Base-by-base conservation (phyloP, 2,113 vertebrate species). In the Chroicocephalus ridibundus region DNA sequence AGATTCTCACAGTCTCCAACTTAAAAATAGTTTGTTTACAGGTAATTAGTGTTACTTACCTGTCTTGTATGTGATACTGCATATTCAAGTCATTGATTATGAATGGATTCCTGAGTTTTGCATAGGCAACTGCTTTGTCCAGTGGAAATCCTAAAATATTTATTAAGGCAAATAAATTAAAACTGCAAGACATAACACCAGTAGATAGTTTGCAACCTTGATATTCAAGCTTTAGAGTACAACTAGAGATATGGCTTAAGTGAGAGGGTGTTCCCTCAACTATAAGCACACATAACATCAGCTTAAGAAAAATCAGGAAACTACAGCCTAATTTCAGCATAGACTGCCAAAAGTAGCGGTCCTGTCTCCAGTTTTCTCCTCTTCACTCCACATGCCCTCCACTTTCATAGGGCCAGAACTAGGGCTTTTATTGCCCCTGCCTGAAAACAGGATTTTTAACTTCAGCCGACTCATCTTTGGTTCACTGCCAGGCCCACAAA, bases 101-200 rank as follows among this genome's bases (percentile, higher is more conserved):
- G 97, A 99, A 99, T 12, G 99, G 99, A 95, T 98, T 99, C 98
- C 99, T 99, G 98, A 99, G 98, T 98, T 99, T 99, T 95, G 98
- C 98, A 98, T 99, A 99, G 79, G 98, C 98, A 97, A 99, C 99
- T 70, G 99, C 99, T 98, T 99, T 99, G 98, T 99, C 99, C 98
- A 99, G 97, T 81, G 99, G 99, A 98, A 99, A 99, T 85, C 99
- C 99, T 99, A 95, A 86, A 97, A 97, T 38, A 42, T 77, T 86
- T 75, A 89, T 84, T 57, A 93, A 46, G 20, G 54, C 79, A 97
- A 90, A 96, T 71, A 98, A 88, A 94, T 97, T 69, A 96, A 92
- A 97, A 76, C 36, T 49, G 31, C 26, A 64, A 72, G 42, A 42
- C 15, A 76, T 3, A 22, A 25, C 6, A 55, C 3, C 13, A 71